Evolutionary conservation across 2,113 vertebrate species (phyloP), one percentile per base, ranked within the genome.

Genomic region (Gavia stellata): DNA sequence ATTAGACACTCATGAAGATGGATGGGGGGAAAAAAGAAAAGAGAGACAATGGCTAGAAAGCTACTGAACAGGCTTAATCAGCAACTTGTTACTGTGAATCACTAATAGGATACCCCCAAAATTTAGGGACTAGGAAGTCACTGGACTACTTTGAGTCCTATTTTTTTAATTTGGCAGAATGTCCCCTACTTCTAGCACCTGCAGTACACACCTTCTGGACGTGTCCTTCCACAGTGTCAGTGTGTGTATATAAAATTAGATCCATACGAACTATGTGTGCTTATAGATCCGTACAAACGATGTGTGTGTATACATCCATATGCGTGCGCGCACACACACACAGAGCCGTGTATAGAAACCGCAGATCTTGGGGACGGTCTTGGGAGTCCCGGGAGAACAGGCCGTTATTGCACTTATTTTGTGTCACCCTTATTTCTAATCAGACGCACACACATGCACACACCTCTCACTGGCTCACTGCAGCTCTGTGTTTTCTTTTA

Each of bases 401-500:
- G 25, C 77, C 74, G 77, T 9, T 38, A 18, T 0, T 66, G 81
- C 44, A 10, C 17, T 89, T 67, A 3, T n/a, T 77, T 52, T 12
- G 68, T 94, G 92, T 71, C 94, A 72, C 95, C 91, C 80, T 40
- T 65, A 17, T 83, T 94, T 67, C 91, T 86, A 53, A 87, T 67
- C 91, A 83, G 50, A n/a, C 63, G 12, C 80, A 40, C 71, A 9
- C 78, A 4, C 18, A 23, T 12, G 38, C 95, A 36, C 77, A 59
- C 85, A 65, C 78, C 85, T 81, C 80, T 70, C 87, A 7, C 86
- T 31, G 65, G 26, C 84, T 89, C 92, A 25, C 73, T 88, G 55
- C 96, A 72, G 94, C 94, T 81, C 92, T n/a, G 81, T 20, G 45
- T 94, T 94, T 89, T 62, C 90, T 92, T 96, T 94, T 96, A 97